Conservation (phyloP, 2,113 vertebrate genomes). For the Halcyon malimbica region DNA sequence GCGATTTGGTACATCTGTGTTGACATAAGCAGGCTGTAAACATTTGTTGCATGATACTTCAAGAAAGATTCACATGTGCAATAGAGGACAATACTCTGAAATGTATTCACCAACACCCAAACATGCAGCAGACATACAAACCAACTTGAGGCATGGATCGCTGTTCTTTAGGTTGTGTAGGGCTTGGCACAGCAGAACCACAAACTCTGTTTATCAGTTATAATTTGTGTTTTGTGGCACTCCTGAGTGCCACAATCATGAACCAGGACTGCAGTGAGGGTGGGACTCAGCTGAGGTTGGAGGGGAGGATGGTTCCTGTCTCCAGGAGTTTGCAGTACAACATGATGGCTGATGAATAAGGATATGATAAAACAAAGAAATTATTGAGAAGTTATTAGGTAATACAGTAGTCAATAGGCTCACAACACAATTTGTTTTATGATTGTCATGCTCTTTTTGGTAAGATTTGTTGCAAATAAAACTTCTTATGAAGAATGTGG, state of each 20-base stretch:
- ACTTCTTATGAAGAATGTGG: not conserved
- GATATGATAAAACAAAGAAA: not conserved
- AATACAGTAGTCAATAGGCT: not conserved
- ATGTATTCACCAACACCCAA: fast-evolving
- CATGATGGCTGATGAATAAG: not conserved
- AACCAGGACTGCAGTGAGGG: not conserved
- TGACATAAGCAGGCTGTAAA: not conserved
- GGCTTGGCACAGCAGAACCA: not conserved
- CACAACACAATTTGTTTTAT: not conserved
- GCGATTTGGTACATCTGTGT: not conserved
- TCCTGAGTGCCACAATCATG: not conserved
- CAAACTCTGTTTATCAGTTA: not conserved
- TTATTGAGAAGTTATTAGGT: not conserved
- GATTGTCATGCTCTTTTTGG: not conserved
- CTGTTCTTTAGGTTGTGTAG: not conserved
- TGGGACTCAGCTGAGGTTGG: not conserved
- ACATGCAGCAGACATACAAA: not conserved
- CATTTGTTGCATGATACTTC: not conserved
- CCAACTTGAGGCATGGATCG: not conserved
- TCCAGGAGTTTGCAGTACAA: not conserved
- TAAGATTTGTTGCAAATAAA: not conserved
- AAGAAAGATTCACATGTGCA: not conserved
- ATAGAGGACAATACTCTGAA: too few species aligned
- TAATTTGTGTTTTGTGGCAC: not conserved
- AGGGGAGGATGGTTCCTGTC: not conserved